Conservation (phyloP, 2,888 invertebrate genomes). For the Bedellia somnulentella region DNA sequence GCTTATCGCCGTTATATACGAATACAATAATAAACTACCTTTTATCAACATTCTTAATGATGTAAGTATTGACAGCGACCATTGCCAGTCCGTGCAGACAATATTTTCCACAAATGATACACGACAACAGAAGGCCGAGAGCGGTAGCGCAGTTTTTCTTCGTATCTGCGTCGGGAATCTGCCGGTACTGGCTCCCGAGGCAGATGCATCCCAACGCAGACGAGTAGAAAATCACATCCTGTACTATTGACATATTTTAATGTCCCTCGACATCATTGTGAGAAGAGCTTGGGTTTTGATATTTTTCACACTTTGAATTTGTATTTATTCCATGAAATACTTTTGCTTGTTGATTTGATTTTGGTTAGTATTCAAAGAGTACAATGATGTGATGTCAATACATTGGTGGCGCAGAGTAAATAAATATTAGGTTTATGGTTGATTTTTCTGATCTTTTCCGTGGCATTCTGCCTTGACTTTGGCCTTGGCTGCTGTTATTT, state of each 20-base stretch:
- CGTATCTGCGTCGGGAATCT: conserved; percentile 40
- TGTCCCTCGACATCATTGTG: no score
- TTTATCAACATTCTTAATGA: no score
- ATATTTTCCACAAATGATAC: conserved; percentile 63
- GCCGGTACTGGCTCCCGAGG: conserved; percentile 62
- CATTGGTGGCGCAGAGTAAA: no score
- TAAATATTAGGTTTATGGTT: no score
- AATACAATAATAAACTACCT: no score
- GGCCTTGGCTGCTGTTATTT: no score
- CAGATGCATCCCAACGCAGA: conserved; percentile 49
- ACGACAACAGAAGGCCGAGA: conserved; percentile 59
- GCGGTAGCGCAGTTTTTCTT: conserved; percentile 64
- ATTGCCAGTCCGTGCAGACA: conserved; percentile 61
- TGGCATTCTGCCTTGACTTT: no score
- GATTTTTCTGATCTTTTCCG: no score
- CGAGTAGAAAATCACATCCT: conserved; percentile 21
- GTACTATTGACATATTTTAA: conserved; percentile 14
- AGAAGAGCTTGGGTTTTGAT: no score
- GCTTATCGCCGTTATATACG: no score
- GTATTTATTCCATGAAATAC: background rate
- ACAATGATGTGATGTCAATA: no score
- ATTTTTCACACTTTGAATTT: conserved; percentile 6
- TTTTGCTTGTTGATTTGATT: background rate
- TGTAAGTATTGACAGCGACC: conserved; percentile 62
- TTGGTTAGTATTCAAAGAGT: no score